These are phyloP conservation scores for Apodemia duryi DNA, from an alignment of 2,888 invertebrate genomes.

Conservation along the genomic window DNA sequence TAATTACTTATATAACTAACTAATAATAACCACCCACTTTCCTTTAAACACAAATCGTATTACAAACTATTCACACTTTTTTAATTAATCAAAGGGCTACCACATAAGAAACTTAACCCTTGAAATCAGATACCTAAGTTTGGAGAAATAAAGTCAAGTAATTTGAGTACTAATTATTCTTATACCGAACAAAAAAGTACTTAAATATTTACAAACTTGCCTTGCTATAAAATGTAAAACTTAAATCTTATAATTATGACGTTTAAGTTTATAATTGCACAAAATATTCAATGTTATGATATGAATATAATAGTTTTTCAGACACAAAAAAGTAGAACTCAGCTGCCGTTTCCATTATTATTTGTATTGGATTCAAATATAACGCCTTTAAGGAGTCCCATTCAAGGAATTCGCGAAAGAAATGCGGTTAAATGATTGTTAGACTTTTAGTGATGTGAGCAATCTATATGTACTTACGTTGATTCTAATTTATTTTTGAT, in stretches of 20 bases:
- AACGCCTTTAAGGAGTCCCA: conserved; percentile 54
- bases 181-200: conserved; percentile 35
- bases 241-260: too few species aligned
- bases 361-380: conserved; percentile 64
- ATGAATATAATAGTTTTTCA: conserved; percentile 32
- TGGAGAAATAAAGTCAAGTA: conserved; percentile 58
- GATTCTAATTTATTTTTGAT: neutral
- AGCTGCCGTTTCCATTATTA: conserved; percentile 63
- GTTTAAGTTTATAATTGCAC: conserved; percentile 16
- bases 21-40: too few species aligned
- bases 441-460: conserved; percentile 38
- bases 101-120: conserved; percentile 34
- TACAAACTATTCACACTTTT: conserved; percentile 46
- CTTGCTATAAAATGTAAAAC: conserved; percentile 6
- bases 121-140: conserved; percentile 53
- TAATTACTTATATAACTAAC: too few species aligned
- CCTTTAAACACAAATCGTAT: too few species aligned
- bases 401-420: conserved; percentile 64
- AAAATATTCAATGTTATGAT: neutral
- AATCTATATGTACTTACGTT: conserved; percentile 18
- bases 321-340: conserved; percentile 50
- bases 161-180: conserved; percentile 62
- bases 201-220: conserved; percentile 28
- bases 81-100: conserved; percentile 48
- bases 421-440: conserved; percentile 64